phyloP scores from a whole-genome alignment of 2,888 invertebrate species.

The Ligdia adustata region DNA sequence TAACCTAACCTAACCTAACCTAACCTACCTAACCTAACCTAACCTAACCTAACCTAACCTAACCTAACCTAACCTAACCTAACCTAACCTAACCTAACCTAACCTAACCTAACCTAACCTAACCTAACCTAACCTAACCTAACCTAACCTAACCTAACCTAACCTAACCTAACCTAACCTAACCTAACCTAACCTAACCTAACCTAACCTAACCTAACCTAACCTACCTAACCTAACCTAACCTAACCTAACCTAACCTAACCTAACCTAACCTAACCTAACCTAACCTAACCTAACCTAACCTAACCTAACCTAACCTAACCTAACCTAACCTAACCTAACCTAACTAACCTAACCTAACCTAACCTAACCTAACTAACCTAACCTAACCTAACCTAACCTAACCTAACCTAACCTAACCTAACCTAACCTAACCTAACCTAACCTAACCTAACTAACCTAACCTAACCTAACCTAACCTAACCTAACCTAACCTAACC shows the following conservation, averaged over 20 bases:
- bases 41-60: slow-evolving; percentile 24
- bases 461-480: slow-evolving; percentile 34
- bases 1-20: slow-evolving; percentile 23
- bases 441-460: slow-evolving; percentile 38
- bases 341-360: slow-evolving; percentile 38
- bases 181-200: slow-evolving; percentile 29
- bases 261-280: slow-evolving; percentile 28
- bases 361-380: slow-evolving; percentile 34
- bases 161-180: slow-evolving; percentile 25
- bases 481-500: slow-evolving; percentile 35
- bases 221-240: slow-evolving; percentile 7
- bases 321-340: slow-evolving; percentile 28
- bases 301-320: slow-evolving; percentile 34
- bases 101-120: slow-evolving; percentile 19
- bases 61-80: slow-evolving; percentile 22
- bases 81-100: slow-evolving; percentile 22
- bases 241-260: slow-evolving; percentile 15
- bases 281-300: slow-evolving; percentile 31
- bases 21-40: slow-evolving; percentile 20
- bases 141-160: slow-evolving; percentile 22
- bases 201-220: slow-evolving; percentile 28
- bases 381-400: slow-evolving; percentile 37
- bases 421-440: slow-evolving; percentile 38
- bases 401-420: slow-evolving; percentile 38
- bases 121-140: slow-evolving; percentile 20